Base-by-base conservation (phyloP, 2,113 vertebrate genomes). In the Phoenicopterus ruber region DNA sequence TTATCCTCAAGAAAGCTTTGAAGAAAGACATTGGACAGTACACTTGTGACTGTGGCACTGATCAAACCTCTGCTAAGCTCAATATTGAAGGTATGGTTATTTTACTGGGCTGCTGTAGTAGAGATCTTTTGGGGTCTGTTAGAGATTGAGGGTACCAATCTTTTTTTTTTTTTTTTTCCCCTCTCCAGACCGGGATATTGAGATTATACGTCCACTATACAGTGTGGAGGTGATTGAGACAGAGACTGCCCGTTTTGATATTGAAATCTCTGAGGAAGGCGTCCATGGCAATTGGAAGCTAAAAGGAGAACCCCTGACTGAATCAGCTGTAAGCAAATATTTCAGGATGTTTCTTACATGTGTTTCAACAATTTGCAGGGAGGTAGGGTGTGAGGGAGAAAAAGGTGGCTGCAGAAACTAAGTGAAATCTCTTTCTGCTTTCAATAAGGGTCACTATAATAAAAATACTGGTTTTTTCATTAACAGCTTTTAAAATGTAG, bases 161-260 rank as follows among this genome's bases (percentile, higher is more conserved):
- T 19, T 4, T n/a, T 74, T 65, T 55, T 71, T 24, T 84, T 70
- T 49, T 90, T 63, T 85, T 55, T 17, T 55, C 54, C 17, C n/a
- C 5, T 17, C 42, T 63, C 36, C 96, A 99, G 99, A 99, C 80
- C 98, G 99, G n/a, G 99, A 99, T 93, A 99, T 99, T 95, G 99
- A 99, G 97, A 97, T 99, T 21, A 65, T 99, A 12, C 98, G 98
- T 47, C 99, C 99, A 8, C 96, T 99, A 8, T 98, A 99, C 97
- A 99, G 99, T 14, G 98, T 99, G 92, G 99, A 99, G 96, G 98
- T 99, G 87, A 99, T 98, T n/a, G 99, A 99, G 97, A 99, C 98
- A 0, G 99, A 99, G 97, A 98, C 98, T 2, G 99, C 99, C 69
- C 99, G 94, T 77, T 99, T 99, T 98, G 99, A 99, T 96, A 99